Conservation (phyloP, 2,888 invertebrate species). For the Tridacna gigas region DNA sequence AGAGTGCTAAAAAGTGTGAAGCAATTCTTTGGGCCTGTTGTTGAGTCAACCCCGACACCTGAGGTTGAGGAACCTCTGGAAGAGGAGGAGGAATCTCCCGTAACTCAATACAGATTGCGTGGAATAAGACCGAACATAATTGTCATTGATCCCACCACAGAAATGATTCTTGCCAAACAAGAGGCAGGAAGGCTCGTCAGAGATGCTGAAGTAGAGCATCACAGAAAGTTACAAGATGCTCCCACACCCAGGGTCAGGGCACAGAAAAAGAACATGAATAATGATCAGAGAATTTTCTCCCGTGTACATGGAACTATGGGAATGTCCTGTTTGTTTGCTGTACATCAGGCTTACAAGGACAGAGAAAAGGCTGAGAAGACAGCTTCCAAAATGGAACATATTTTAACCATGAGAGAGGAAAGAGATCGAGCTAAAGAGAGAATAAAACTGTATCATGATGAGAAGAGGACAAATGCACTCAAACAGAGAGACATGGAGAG, state of each 20-base stretch:
- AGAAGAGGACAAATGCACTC: constrained; percentile 74
- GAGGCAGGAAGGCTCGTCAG: constrained; percentile 81
- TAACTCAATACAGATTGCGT: constrained; percentile 76
- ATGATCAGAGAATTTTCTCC: constrained; percentile 77
- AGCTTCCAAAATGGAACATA: constrained; percentile 79
- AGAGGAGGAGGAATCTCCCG: constrained; percentile 73
- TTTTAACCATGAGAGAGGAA: constrained; percentile 79
- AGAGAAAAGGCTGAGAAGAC: constrained; percentile 80
- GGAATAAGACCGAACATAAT: constrained; percentile 75
- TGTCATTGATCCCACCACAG: constrained; percentile 79
- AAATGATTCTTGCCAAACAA: constrained; percentile 78
- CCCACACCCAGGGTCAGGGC: constrained; percentile 65
- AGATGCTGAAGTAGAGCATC: constrained; percentile 79
- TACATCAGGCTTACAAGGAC: constrained; percentile 83
- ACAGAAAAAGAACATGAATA: constrained; percentile 66
- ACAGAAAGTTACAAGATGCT: constrained; percentile 62
- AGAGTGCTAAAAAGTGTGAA: constrained; percentile 75
- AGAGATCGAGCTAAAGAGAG: constrained; percentile 79
- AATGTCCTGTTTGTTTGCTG: constrained; percentile 82
- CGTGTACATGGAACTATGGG: constrained; percentile 82
- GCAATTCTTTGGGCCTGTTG: constrained; percentile 82
- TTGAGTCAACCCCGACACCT: constrained; percentile 65
- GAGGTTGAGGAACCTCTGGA: constrained; percentile 56
- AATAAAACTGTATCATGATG: constrained; percentile 78
- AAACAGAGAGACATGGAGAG: constrained; percentile 76